Base-by-base conservation (phyloP, 2,113 vertebrate species). In the Holacanthus passer region DNA sequence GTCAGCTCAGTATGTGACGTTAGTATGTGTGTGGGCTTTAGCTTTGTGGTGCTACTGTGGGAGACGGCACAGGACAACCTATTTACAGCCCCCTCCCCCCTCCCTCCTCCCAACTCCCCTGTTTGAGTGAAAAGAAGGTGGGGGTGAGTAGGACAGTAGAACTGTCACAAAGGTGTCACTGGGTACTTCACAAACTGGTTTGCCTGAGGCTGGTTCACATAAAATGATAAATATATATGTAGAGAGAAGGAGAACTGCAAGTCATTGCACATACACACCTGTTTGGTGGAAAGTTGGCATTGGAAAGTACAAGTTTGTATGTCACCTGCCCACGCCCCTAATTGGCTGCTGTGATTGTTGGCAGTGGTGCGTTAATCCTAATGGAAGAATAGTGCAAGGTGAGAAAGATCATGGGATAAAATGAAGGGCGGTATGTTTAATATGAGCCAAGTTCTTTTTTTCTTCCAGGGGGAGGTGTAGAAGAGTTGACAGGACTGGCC, bases 1-100 rank as follows among this genome's bases (percentile, higher is more conserved):
- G 73, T 87, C 83, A 80, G 73, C 87, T 91, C 82, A 68, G 17
- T 78, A 58, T 87, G 66, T 86, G 80, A 58, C 43, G 62, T 43
- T 20, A 22, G 72, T 62, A 74, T 71, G 79, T 73, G 58, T 72
- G 68, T 84, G 76, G 37, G 81, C 80, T 70, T 80, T 68, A 59
- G 68, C 77, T 77, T 35, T 1, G 73, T 75, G 77, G 80, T 73
- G 67, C 86, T 82, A 74, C 86, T 84, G 79, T 74, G 55, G 72
- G 78, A 85, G 77, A 80, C 20, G 82, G n/a, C 22, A 4, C 45
- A 35, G 77, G 72, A 53, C 41, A 68, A 35, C 86, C 86, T 88
- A 83, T 79, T 88, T 84, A 73, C 79, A 77, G 72, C 81, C 76
- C 56, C 60, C 32, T 13, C 17, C 6, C 39, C 47, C 37, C 77